A percentile compares a stretch with the other conserved stretches of the same genome.
Evolutionary conservation across 1,140 invertebrate species (phyloP).

Genomic region (Brachionus angularis): DNA sequence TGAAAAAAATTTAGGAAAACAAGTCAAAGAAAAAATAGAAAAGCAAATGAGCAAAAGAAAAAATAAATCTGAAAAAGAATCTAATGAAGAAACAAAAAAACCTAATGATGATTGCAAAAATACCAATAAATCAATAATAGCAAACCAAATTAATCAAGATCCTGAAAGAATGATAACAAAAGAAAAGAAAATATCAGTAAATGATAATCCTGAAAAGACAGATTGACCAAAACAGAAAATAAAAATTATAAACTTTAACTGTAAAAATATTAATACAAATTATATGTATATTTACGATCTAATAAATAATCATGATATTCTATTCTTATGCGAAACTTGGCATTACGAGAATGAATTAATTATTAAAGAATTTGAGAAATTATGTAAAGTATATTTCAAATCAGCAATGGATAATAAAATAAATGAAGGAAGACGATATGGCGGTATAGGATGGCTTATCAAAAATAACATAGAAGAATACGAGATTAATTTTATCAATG

Average conservation of each 20-base stretch:
- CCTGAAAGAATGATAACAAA: too few relatives aligned
- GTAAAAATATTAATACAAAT: slow-evolving; percentile 21
- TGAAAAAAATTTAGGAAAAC: not conserved
- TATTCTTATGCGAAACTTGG: slow-evolving; percentile 31
- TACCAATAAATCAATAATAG: not conserved
- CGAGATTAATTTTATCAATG: not conserved
- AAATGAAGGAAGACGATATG: slow-evolving; percentile 15
- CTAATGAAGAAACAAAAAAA: not conserved
- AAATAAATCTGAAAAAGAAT: not conserved
- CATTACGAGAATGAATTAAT: slow-evolving; percentile 5
- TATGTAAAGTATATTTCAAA: not conserved
- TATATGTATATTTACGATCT: not conserved
- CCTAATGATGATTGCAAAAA: not conserved
- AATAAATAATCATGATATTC: not conserved
- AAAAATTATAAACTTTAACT: slow-evolving; percentile 4
- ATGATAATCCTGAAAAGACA: too few relatives aligned
- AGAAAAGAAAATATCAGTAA: too few relatives aligned
- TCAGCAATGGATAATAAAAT: slow-evolving; percentile 14
- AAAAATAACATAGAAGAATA: not conserved
- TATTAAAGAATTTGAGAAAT: not conserved
- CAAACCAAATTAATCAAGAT: not conserved
- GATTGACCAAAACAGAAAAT: not conserved
- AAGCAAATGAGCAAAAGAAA: not conserved
- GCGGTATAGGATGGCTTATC: slow-evolving; percentile 12
- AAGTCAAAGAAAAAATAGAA: not conserved